These are phyloP conservation scores for Aphis craccivora DNA, from an alignment of 1,140 invertebrate genomes.

Conservation along the genomic window DNA sequence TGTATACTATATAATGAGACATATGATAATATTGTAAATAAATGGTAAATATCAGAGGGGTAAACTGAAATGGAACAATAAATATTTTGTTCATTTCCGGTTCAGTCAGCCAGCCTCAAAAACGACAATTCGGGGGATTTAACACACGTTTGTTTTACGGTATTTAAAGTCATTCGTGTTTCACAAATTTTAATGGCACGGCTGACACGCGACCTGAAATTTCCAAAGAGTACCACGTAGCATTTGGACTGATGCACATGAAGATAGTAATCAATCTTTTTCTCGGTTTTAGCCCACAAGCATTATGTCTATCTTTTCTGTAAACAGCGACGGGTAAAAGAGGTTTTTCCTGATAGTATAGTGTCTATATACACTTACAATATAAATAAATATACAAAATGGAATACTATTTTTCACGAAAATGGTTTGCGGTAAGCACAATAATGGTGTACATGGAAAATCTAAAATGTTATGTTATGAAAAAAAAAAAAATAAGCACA, in stretches of 20 bases:
- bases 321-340: conserved; percentile 22
- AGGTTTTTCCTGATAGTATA: background rate
- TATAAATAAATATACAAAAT: background rate
- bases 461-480: conserved; percentile 1
- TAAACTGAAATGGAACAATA: conserved; percentile 38
- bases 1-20: background rate
- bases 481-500: background rate
- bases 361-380: background rate
- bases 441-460: background rate
- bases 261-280: conserved; percentile 44
- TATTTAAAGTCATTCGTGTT: conserved; percentile 48
- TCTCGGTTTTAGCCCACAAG: background rate
- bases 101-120: background rate
- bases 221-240: background rate
- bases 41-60: conserved; percentile 2
- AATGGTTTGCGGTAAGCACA: background rate
- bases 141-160: conserved; percentile 41
- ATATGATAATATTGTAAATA: conserved; percentile 1
- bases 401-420: conserved; percentile 20
- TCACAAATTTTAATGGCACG: conserved; percentile 10
- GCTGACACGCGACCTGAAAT: conserved; percentile 36
- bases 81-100: conserved; percentile 58
- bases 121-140: conserved; percentile 21
- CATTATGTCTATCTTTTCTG: background rate
- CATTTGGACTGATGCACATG: background rate